Evolutionary conservation across 2,888 invertebrate species (phyloP).

Genomic region (Kryphioiulus occultus): DNA sequence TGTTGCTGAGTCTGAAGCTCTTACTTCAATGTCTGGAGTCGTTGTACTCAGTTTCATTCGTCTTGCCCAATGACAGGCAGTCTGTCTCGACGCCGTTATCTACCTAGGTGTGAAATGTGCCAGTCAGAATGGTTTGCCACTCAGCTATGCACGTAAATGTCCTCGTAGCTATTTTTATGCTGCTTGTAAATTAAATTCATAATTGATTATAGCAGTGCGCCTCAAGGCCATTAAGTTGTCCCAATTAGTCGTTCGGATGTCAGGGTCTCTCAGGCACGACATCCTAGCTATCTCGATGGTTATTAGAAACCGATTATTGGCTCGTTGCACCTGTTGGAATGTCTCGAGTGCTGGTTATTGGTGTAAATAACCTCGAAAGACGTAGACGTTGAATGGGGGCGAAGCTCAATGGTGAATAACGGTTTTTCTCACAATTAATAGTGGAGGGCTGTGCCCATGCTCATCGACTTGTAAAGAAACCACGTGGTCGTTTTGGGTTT

Average conservation of each 20-base stretch:
- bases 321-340: background rate
- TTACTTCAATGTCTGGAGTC: background rate
- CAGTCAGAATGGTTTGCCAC: background rate
- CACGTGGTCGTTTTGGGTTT: background rate
- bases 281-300: background rate
- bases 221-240: conserved; percentile 1
- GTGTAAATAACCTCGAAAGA: conserved; percentile 8
- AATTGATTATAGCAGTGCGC: background rate
- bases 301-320: background rate
- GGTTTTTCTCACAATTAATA: background rate
- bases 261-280: background rate
- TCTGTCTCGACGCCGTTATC: background rate
- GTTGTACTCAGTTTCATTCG: background rate
- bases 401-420: background rate
- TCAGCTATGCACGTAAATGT: background rate
- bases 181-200: background rate
- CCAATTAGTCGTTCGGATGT: background rate
- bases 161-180: background rate
- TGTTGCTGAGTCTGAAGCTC: background rate
- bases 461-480: background rate
- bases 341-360: background rate
- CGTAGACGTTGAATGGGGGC: background rate
- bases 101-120: background rate
- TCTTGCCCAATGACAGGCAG: background rate
- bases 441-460: background rate